Base-by-base conservation (phyloP, 1,140 invertebrate species). In the Homarus americanus region DNA sequence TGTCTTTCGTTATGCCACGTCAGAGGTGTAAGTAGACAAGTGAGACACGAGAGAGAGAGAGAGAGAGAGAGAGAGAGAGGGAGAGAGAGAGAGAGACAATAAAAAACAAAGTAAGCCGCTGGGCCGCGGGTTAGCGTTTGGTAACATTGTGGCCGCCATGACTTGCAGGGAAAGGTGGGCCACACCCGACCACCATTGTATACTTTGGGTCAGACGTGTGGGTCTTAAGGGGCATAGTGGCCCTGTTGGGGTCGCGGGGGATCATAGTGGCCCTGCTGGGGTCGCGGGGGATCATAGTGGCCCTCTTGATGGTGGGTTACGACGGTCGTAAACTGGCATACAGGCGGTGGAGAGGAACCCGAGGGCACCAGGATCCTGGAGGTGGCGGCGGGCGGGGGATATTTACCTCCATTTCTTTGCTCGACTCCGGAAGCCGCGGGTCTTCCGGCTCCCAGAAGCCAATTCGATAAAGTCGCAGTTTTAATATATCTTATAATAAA, bases 191-290 rank as follows among this genome's bases (percentile, higher is more conserved):
- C 32, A 0, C 49, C 41, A 82, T 82, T 82, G 79, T 82, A 2
- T 53, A 36, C 79, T 63, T 63, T 28, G 32, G 79, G 49, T 82
- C 79, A 82, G 63, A 82, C 79, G 79, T 82, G 78, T 44, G 79
- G 36, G 49, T 36, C 38, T 82, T 41, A 32, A 1, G 41, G 79
- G 44, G 17, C 58, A 63, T 24, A 24, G 12, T 63, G 58, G 58
- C 44, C 44, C 44, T 49, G 44, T 20, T 63, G 58, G 58, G 58
- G 58, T 69, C 63, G 28, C 32, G 63, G 63, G 4, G 63, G 63
- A 32, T 69, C n/a, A 69, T 32, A 69, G n/a, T 15, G n/a, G 63
- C 44, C 44, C 44, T 49, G 44, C 58, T 63, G 58, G 58, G 58
- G 58, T 69, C 63, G 28, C 32, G 63, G 63, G 4, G 63, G 63